Conservation (phyloP, 2,888 invertebrate genomes). For the Neocrepidodera transversa region DNA sequence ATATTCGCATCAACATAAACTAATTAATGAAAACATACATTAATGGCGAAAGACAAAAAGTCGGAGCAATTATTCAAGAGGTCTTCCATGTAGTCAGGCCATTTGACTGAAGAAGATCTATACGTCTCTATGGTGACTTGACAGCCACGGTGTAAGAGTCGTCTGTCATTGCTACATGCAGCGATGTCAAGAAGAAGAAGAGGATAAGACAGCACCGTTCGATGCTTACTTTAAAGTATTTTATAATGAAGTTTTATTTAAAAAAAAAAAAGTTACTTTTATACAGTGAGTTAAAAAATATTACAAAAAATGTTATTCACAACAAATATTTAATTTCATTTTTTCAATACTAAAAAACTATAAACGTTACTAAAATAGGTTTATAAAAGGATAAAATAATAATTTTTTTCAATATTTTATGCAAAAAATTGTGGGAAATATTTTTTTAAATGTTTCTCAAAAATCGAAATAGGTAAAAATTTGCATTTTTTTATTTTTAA, state of each 20-base stretch:
- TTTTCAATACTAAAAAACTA: too few relatives aligned
- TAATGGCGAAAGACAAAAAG: slow-evolving; percentile 35
- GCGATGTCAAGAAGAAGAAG: slow-evolving; percentile 24
- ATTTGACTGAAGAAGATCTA: slow-evolving; percentile 39
- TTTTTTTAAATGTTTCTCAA: too few relatives aligned
- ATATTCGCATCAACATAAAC: too few relatives aligned
- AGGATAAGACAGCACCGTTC: slow-evolving; percentile 19
- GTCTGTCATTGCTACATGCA: slow-evolving; percentile 36
- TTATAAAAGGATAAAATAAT: too few relatives aligned
- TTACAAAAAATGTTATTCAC: too few relatives aligned
- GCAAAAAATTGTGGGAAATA: too few relatives aligned
- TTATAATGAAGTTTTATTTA: slow-evolving; percentile 10
- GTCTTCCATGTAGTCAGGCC: slow-evolving; percentile 36
- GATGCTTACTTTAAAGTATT: slow-evolving; percentile 5
- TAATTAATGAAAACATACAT: slow-evolving; percentile 40
- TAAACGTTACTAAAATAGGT: too few relatives aligned
- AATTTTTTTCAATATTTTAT: too few relatives aligned
- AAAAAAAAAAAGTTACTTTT: not conserved
- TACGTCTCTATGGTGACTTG: slow-evolving; percentile 38
- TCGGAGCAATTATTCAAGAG: slow-evolving; percentile 39
- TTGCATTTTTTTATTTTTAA: too few relatives aligned
- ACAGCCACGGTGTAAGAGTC: slow-evolving; percentile 40
- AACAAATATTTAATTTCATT: too few relatives aligned
- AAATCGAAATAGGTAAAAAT: too few relatives aligned
- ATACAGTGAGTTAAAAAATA: too few relatives aligned